Percentiles rank a stretch among this genome's conserved stretches.
Conservation (phyloP, 2,113 vertebrate genomes). For the Cyprinodon variegatus region DNA sequence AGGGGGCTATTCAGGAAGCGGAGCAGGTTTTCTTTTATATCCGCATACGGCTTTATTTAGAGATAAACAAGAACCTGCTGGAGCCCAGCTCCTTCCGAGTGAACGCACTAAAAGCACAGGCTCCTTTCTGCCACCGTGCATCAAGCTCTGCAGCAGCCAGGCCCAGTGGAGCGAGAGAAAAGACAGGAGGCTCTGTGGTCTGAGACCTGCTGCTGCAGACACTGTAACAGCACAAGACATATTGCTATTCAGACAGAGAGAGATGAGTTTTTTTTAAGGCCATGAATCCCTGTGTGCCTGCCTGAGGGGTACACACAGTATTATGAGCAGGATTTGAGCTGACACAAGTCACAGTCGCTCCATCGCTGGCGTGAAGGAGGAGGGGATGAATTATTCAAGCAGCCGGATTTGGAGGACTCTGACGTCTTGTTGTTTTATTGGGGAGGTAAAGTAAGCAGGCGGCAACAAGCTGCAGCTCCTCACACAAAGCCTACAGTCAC, state of each 20-base stretch:
- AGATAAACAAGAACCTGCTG: constrained; percentile 39
- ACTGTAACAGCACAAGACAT: constrained; percentile 57
- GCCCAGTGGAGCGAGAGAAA: constrained; percentile 42
- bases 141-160: constrained; percentile 43
- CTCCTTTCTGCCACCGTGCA: constrained; percentile 44
- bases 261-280: constrained; percentile 25
- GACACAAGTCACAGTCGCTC: constrained; percentile 76
- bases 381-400: constrained; percentile 74
- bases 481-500: constrained; percentile 43
- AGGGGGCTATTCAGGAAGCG: constrained; percentile 2
- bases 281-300: constrained; percentile 46
- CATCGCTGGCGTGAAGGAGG: constrained; percentile 53
- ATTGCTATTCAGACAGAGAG: constrained; percentile 62
- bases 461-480: constrained; percentile 63
- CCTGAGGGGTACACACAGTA: constrained; percentile 69
- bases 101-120: constrained; percentile 49
- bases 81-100: constrained; percentile 42
- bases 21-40: constrained; percentile 29
- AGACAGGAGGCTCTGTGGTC: constrained; percentile 44
- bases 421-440: constrained; percentile 67
- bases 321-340: constrained; percentile 73
- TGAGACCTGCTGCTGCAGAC: constrained; percentile 54
- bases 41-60: background rate
- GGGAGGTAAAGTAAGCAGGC: constrained; percentile 55
- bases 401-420: constrained; percentile 57